Evolutionary conservation across 2,888 invertebrate species (phyloP).

Genomic region (Tetanocera ferruginea): DNA sequence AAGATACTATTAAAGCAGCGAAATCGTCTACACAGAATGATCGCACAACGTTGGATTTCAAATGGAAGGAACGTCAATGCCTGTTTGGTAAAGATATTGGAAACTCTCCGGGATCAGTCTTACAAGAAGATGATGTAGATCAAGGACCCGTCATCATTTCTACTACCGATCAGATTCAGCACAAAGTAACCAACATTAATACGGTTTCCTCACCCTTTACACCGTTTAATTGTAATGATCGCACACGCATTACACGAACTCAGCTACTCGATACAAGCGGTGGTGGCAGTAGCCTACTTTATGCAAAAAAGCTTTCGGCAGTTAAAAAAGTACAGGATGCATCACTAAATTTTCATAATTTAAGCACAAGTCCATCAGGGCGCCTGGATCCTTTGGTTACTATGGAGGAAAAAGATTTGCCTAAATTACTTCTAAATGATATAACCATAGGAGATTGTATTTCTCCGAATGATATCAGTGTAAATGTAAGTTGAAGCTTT

Average conservation of each 20-base stretch:
- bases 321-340: conserved; percentile 62
- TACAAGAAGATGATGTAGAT: not conserved
- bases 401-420: conserved; percentile 40
- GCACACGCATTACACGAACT: conserved; percentile 56
- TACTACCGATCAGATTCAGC: conserved; percentile 24
- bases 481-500: conserved; percentile 45
- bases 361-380: conserved; percentile 67
- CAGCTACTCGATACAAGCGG: conserved; percentile 29
- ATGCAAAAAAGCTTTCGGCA: conserved; percentile 56
- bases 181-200: not conserved
- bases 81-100: conserved; percentile 55
- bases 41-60: conserved; percentile 55
- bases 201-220: conserved; percentile 51
- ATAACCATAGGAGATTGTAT: conserved; percentile 41
- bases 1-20: conserved; percentile 49
- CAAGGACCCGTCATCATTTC: not conserved
- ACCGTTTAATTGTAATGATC: conserved; percentile 56
- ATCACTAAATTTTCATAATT: conserved; percentile 61
- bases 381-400: conserved; percentile 63
- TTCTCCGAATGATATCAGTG: not conserved
- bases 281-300: conserved; percentile 30
- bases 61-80: conserved; percentile 62
- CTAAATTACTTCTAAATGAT: conserved; percentile 49
- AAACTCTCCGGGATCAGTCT: not conserved
- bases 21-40: conserved; percentile 43